A percentile compares a stretch with the other conserved stretches of the same genome.
Conservation (phyloP, 2,888 invertebrate genomes). For the Monopis laevigella region DNA sequence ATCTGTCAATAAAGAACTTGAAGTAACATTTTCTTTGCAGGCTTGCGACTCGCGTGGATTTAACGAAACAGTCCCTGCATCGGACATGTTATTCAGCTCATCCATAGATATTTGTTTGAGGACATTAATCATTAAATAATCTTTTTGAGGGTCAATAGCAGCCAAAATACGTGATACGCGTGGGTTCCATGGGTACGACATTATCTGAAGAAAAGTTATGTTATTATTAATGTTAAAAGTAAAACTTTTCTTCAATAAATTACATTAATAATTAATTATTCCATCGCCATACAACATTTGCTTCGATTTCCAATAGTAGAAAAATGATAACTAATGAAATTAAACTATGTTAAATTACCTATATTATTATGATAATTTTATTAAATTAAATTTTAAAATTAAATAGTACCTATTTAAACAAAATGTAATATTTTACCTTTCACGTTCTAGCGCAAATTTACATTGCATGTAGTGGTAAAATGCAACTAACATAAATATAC, state of each 20-base stretch:
- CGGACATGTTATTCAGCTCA: too few species aligned
- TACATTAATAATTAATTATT: too few species aligned
- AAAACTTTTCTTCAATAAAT: too few species aligned
- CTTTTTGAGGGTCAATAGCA: slow-evolving; percentile 16
- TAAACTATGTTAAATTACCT: slow-evolving; percentile 1
- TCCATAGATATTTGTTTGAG: slow-evolving; percentile 7
- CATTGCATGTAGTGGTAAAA: slow-evolving; percentile 1
- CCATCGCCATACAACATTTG: neutral
- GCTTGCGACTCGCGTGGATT: slow-evolving; percentile 10
- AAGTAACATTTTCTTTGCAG: slow-evolving; percentile 1
- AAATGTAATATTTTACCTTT: slow-evolving; percentile 7
- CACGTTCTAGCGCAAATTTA: slow-evolving; percentile 2
- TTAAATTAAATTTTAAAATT: slow-evolving; percentile 3
- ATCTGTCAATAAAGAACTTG: slow-evolving; percentile 11
- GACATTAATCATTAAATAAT: slow-evolving; percentile 1
- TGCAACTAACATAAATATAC: too few species aligned
- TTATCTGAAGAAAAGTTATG: neutral
- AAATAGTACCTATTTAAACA: slow-evolving; percentile 3
- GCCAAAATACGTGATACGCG: slow-evolving; percentile 16
- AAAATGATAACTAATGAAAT: slow-evolving; percentile 5
- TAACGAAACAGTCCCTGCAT: slow-evolving; percentile 3
- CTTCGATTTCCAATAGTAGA: neutral
- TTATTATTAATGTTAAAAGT: too few species aligned
- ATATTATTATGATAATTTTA: neutral
- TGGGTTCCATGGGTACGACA: slow-evolving; percentile 11